Percentiles rank a stretch among this genome's conserved stretches.
Evolutionary conservation across 2,888 invertebrate species (phyloP).

Genomic region (Acanthoscelides obtectus): DNA sequence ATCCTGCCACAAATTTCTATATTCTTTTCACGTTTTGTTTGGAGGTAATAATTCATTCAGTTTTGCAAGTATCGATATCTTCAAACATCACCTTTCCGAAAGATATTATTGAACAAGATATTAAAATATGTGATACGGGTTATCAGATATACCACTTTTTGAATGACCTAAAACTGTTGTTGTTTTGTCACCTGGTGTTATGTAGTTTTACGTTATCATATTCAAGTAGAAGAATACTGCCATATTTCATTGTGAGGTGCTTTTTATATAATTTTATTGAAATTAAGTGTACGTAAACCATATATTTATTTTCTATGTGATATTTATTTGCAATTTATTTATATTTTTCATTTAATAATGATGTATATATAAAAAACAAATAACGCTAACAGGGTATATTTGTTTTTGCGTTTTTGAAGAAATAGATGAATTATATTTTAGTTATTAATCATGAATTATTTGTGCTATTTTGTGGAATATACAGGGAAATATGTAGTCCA

Average conservation of each 20-base stretch:
- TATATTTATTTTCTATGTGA: not conserved
- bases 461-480: constrained; percentile 34
- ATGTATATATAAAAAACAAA: not conserved
- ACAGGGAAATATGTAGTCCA: constrained; percentile 30
- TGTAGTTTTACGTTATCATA: not conserved
- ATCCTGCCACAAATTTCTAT: no score
- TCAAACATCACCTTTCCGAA: no score
- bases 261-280: not conserved
- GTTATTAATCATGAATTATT: constrained; percentile 13
- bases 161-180: not conserved
- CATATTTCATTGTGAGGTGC: not conserved
- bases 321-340: not conserved
- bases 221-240: not conserved
- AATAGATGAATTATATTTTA: constrained; percentile 12
- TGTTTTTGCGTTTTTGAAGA: constrained; percentile 21
- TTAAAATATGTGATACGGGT: no score
- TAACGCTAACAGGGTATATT: constrained; percentile 25
- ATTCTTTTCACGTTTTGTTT: no score
- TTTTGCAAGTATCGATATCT: no score
- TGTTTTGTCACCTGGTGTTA: not conserved
- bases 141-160: no score
- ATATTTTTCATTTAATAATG: not conserved
- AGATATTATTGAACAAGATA: no score
- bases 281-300: not conserved
- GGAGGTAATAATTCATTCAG: no score